These are phyloP conservation scores for Scomberomorus guttatus DNA, from an alignment of 2,797 vertebrate species.

Conservation along the genomic window DNA sequence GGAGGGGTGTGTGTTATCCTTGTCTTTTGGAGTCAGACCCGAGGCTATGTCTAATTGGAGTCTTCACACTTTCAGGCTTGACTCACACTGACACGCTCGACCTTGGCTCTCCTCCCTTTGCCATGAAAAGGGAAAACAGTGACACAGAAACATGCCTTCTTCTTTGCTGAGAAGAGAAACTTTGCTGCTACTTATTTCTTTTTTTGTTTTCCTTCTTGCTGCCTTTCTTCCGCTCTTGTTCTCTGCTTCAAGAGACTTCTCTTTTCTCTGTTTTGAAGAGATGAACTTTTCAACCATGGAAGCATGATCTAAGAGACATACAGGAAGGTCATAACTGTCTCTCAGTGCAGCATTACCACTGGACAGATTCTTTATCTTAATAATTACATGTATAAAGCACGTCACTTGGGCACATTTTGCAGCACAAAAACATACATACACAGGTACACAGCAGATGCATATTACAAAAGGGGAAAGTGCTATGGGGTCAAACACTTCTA, in stretches of 20 bases:
- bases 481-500: conserved; percentile 78
- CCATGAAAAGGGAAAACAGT: conserved; percentile 82
- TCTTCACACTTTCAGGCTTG: conserved; percentile 87
- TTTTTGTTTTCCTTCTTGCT: conserved; percentile 40
- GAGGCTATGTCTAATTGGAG: conserved; percentile 88
- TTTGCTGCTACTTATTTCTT: conserved; percentile 69
- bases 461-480: conserved; percentile 56
- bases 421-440: neutral
- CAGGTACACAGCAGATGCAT: conserved; percentile 37
- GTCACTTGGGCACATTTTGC: conserved; percentile 13
- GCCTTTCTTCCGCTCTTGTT: conserved; percentile 59
- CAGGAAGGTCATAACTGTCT: conserved; percentile 74
- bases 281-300: conserved; percentile 80
- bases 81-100: conserved; percentile 86
- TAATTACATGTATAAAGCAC: conserved; percentile 43
- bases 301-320: conserved; percentile 65
- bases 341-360: conserved; percentile 33
- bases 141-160: conserved; percentile 80
- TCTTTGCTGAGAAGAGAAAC: conserved; percentile 75
- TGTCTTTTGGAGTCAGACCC: conserved; percentile 88
- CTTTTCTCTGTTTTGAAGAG: conserved; percentile 56
- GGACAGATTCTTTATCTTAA: conserved; percentile 55
- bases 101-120: conserved; percentile 84
- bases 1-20: conserved; percentile 83
- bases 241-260: conserved; percentile 53